phyloP scores from a whole-genome alignment of 2,113 vertebrate genomes.

The Bujurquina vittata region DNA sequence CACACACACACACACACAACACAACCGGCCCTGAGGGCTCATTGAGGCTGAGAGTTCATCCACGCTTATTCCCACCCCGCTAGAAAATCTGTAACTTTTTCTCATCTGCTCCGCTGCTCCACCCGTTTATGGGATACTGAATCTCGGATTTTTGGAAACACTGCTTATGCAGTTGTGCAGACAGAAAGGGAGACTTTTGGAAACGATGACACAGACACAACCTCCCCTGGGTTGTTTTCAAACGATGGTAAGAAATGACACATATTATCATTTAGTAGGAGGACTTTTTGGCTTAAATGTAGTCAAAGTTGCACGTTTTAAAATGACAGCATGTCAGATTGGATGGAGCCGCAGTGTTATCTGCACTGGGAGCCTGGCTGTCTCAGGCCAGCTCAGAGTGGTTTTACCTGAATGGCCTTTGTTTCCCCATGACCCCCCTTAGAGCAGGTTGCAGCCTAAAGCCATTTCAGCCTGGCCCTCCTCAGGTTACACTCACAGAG shows the following conservation, averaged over 20 bases:
- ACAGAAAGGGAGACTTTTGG: not conserved
- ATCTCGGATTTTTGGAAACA: not conserved
- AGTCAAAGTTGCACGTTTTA: not conserved
- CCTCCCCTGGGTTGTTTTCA: not conserved
- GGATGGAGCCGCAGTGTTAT: conserved; percentile 58
- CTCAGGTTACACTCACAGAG: conserved; percentile 73
- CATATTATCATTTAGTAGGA: not conserved
- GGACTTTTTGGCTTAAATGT: not conserved
- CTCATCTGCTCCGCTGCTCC: no score
- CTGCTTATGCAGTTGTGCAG: not conserved
- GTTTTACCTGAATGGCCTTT: conserved; percentile 82
- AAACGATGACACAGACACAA: not conserved
- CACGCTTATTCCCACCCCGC: no score
- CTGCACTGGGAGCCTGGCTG: conserved; percentile 70
- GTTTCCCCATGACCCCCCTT: conserved; percentile 69
- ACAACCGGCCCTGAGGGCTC: not conserved
- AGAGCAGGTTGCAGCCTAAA: conserved; percentile 74
- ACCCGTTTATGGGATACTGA: not conserved
- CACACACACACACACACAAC: not conserved
- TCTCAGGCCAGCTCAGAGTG: conserved; percentile 61
- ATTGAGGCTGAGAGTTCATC: not conserved
- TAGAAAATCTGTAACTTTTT: not conserved
- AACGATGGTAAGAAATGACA: not conserved
- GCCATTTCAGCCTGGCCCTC: conserved; percentile 76
- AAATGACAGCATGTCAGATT: not conserved